These are phyloP conservation scores for Butastur rufipennis DNA, from an alignment of 2,113 vertebrate species.

Conservation along the genomic window DNA sequence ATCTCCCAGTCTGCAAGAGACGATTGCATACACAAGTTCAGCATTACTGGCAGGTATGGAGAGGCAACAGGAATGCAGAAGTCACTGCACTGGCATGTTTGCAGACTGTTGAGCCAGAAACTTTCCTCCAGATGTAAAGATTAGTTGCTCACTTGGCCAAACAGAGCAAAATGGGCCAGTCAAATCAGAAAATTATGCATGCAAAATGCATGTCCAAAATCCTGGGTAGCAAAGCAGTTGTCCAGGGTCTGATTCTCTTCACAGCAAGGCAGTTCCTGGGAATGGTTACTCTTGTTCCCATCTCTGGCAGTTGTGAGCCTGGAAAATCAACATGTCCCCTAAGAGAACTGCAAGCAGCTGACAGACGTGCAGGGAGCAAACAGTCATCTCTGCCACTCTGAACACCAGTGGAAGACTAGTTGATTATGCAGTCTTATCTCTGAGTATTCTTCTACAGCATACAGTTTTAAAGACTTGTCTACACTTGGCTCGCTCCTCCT, in stretches of 20 bases:
- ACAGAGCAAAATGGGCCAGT: neutral
- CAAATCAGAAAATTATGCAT: neutral
- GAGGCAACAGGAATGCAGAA: neutral
- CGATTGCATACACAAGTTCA: neutral
- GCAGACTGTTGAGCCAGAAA: neutral
- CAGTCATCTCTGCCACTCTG: neutral
- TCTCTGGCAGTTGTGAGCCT: neutral
- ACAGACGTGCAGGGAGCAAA: neutral
- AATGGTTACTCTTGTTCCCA: neutral
- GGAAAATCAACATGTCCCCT: neutral
- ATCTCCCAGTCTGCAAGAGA: neutral
- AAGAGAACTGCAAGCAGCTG: neutral
- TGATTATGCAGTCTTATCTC: neutral
- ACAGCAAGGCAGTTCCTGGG: neutral
- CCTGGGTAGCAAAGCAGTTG: neutral
- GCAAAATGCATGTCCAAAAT: neutral
- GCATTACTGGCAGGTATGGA: neutral
- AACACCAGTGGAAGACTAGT: neutral
- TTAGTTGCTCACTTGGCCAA: neutral
- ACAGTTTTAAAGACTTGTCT: neutral
- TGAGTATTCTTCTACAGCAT: neutral
- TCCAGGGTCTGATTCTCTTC: neutral
- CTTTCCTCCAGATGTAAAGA: neutral
- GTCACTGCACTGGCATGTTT: neutral
- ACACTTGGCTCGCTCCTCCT: fast-evolving